These are phyloP conservation scores for Knipowitschia caucasica DNA, from an alignment of 2,797 vertebrate genomes.

Conservation along the genomic window DNA sequence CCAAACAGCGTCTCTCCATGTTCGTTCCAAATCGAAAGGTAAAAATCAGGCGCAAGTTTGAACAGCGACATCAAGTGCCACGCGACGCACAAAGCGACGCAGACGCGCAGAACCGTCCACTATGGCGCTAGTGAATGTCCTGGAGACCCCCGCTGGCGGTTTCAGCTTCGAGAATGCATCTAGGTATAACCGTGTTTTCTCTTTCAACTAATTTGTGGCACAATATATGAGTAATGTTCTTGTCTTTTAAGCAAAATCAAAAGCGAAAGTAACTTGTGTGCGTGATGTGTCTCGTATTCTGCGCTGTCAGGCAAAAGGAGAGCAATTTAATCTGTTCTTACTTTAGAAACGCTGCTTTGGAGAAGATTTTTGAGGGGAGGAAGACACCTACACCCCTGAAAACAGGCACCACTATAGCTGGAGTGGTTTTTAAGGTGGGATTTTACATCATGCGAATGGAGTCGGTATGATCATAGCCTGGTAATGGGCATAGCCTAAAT, in stretches of 20 bases:
- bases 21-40: constrained; percentile 42
- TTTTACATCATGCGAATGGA: no score
- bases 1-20: constrained; percentile 53
- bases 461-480: no score
- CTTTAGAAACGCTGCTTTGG: constrained; percentile 61
- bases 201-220: not conserved
- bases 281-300: not conserved
- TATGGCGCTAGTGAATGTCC: constrained; percentile 62
- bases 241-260: constrained; percentile 15
- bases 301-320: not conserved
- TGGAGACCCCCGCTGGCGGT: constrained; percentile 52
- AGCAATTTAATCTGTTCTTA: not conserved
- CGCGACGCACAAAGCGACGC: constrained; percentile 23
- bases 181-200: constrained; percentile 48
- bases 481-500: not conserved
- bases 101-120: not conserved
- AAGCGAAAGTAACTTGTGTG: constrained; percentile 70
- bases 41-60: constrained; percentile 13
- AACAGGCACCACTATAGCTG: constrained; percentile 78
- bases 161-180: constrained; percentile 70
- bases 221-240: rapidly evolving
- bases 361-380: constrained; percentile 40
- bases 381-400: constrained; percentile 62
- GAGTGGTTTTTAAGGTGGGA: constrained; percentile 72
- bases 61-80: constrained; percentile 55